Evolutionary conservation across 2,797 vertebrate species (phyloP).

Genomic region (Rhabdophis nuchalis): DNA sequence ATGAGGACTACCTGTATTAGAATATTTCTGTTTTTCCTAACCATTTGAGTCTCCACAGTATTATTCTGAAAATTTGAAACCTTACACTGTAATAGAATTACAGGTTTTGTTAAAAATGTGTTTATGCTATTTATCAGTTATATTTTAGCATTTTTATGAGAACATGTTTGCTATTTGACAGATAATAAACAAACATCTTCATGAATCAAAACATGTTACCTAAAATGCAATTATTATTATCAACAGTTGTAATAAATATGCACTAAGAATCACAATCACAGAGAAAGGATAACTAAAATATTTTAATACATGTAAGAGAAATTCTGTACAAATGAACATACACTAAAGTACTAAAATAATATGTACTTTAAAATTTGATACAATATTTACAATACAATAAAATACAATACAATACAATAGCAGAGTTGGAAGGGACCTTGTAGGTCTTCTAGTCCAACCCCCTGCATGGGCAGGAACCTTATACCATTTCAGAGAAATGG

Average conservation of each 20-base stretch:
- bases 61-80: neutral
- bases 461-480: too few relatives aligned
- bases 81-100: neutral
- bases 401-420: constrained; percentile 28
- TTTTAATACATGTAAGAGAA: constrained; percentile 42
- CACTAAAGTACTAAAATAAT: neutral
- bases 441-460: too few relatives aligned
- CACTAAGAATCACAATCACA: neutral
- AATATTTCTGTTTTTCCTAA: neutral
- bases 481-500: too few relatives aligned
- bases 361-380: neutral
- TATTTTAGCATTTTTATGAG: neutral
- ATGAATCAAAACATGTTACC: neutral
- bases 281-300: constrained; percentile 46
- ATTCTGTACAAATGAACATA: neutral
- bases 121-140: neutral
- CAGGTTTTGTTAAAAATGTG: neutral
- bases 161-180: neutral
- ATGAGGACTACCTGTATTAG: neutral
- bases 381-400: constrained; percentile 43
- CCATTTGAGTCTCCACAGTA: neutral
- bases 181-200: neutral
- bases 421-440: too few relatives aligned
- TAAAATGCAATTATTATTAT: neutral
- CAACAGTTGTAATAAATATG: neutral